A percentile compares a stretch with the other conserved stretches of the same genome.
phyloP scores from a whole-genome alignment of 2,113 vertebrate species.

The Silurus asotus region DNA sequence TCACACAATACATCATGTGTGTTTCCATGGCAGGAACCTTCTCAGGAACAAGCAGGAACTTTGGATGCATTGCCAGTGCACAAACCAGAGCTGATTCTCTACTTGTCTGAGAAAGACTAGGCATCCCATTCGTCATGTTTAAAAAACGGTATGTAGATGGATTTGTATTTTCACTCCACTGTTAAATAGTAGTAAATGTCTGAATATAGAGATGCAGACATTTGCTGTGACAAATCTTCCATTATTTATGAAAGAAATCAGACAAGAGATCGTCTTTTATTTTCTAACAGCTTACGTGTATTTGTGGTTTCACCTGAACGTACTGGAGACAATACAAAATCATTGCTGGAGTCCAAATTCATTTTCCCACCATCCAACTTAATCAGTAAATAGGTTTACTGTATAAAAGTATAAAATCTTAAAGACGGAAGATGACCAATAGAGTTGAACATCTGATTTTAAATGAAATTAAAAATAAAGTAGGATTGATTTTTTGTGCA shows the following conservation, averaged over 20 bases:
- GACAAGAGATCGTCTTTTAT: background rate
- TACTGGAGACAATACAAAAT: background rate
- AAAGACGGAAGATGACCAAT: background rate
- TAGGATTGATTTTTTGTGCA: background rate
- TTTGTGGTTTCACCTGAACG: background rate
- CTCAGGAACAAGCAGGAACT: background rate
- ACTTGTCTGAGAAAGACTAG: background rate
- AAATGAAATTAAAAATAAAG: background rate
- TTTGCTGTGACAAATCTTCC: background rate
- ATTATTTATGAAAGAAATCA: background rate
- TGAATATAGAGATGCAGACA: background rate
- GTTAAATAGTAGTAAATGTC: background rate
- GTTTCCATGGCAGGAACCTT: conserved; percentile 11
- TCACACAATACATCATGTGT: conserved; percentile 9
- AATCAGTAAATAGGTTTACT: background rate
- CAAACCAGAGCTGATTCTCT: background rate
- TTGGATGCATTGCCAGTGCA: background rate
- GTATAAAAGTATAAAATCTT: background rate
- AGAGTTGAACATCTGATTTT: background rate
- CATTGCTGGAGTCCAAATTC: background rate
- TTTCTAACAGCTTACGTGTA: background rate
- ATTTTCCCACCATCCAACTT: background rate
- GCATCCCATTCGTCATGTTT: background rate
- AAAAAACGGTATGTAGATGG: background rate
- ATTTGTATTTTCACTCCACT: background rate